Conservation (phyloP, 2,888 invertebrate genomes). For the Aplocera efformata region DNA sequence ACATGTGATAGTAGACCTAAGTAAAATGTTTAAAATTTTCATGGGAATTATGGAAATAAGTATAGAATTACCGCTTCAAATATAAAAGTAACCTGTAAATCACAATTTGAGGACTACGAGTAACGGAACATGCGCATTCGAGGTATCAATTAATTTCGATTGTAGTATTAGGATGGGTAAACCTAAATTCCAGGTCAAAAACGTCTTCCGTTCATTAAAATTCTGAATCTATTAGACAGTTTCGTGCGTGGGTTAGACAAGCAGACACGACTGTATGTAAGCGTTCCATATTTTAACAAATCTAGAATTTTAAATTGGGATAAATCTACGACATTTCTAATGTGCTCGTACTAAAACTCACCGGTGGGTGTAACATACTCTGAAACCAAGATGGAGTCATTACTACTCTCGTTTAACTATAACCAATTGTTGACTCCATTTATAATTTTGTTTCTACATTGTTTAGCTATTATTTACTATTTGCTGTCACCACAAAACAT, state of each 20-base stretch:
- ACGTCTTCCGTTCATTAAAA: not conserved
- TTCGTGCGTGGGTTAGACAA: conserved; percentile 6
- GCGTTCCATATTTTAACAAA: conserved; percentile 13
- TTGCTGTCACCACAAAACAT: conserved; percentile 4
- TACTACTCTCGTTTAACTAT: conserved; percentile 68
- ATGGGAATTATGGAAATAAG: no score
- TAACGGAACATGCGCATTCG: conserved; percentile 15
- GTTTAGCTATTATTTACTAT: conserved; percentile 2
- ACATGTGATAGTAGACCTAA: not conserved
- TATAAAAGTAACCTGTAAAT: no score
- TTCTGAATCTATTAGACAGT: not conserved
- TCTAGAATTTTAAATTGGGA: conserved; percentile 7
- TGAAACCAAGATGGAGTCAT: conserved; percentile 79
- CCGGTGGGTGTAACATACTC: conserved; percentile 79
- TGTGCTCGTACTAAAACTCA: conserved; percentile 73
- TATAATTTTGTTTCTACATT: conserved; percentile 53
- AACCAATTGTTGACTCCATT: conserved; percentile 74
- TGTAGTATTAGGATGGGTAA: conserved; percentile 3
- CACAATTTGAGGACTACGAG: not conserved
- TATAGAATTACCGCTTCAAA: no score
- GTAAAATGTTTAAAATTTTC: no score
- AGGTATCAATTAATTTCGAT: not conserved
- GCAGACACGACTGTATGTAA: conserved; percentile 11
- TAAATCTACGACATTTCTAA: conserved; percentile 39
- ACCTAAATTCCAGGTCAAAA: conserved; percentile 2